Base-by-base conservation (phyloP, 2,888 invertebrate genomes). In the Parnassius glacialis region DNA sequence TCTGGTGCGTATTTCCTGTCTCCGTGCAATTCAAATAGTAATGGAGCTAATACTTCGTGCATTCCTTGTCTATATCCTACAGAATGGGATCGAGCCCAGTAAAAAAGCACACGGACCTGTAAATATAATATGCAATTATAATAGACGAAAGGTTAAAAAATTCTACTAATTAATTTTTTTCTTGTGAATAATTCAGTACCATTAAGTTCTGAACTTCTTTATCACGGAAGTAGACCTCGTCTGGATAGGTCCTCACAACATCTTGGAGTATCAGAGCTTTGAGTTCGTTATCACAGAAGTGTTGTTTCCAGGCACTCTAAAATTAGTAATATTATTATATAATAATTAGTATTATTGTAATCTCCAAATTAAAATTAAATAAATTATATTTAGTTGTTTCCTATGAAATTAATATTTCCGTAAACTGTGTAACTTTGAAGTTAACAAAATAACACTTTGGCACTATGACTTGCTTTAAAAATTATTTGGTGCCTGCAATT, bases 1-100 rank as follows among this genome's bases (percentile, higher is more conserved):
- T 66, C 67, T 0, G 88, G 85, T 2, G 84, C 83, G 13, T 78
- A 75, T 45, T 78, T 94, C 68, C 96, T 94, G 80, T 97, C 97
- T 67, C 93, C 93, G 74, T 95, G 94, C 25, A 96, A 86, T 11
- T 97, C 95, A 77, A 95, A 95, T 42, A 97, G 87, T 56, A 97
- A 82, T 0, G 96, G 96, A 1, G 96, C 97, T 57, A 97, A 84
- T 56, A 97, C 93, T 82, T 97, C 97, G 83, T 97, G 97, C 97
- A 97, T 97, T 25, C 97, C 97, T 92, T 97, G 97, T 51, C 95
- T 92, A 78, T 97, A 97, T 57, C 94, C 94, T 72, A 96, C 92
- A 66, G 92, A 84, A 83, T 95, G 94, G 53, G 95, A 93, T 1
- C 96, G 88, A 0, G 94, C 92, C 88, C 94, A 94, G 77, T 92